These are phyloP conservation scores for Cygnus olor DNA, from an alignment of 2,797 vertebrate genomes.

Conservation along the genomic window DNA sequence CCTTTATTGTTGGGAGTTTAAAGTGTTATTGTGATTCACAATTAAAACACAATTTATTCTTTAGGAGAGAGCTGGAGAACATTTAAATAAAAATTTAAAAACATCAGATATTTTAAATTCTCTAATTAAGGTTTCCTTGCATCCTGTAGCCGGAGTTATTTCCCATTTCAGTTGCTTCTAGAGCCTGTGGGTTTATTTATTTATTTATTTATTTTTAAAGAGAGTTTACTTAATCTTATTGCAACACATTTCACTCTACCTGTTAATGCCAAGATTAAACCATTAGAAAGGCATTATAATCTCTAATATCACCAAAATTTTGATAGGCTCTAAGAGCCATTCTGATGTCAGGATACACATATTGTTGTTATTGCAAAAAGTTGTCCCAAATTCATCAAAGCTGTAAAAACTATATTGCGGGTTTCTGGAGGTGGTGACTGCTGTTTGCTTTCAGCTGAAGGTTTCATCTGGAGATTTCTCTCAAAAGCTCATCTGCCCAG, in stretches of 20 bases:
- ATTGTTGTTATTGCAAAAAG: not conserved
- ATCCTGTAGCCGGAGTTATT: not conserved
- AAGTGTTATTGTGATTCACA: not conserved
- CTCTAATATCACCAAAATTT: not conserved
- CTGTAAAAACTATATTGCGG: not conserved
- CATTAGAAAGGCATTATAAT: not conserved
- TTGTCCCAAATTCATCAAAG: not conserved
- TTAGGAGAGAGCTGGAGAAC: not conserved
- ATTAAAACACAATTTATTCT: not conserved
- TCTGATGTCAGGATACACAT: not conserved
- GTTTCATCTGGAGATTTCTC: not conserved
- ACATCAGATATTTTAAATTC: not conserved
- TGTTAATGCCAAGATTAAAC: not conserved
- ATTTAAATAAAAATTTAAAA: not conserved
- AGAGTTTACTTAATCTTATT: not conserved
- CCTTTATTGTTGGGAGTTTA: not conserved
- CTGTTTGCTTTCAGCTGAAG: not conserved
- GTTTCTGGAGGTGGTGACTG: not conserved
- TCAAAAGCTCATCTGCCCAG: not conserved
- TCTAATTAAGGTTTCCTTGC: not conserved
- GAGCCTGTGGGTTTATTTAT: not conserved
- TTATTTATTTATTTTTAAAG: not conserved
- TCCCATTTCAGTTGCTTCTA: not conserved
- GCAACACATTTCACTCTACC: not conserved
- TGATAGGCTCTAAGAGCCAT: not conserved